Conservation (phyloP, 2,888 invertebrate genomes). For the Eupithecia dodoneata region DNA sequence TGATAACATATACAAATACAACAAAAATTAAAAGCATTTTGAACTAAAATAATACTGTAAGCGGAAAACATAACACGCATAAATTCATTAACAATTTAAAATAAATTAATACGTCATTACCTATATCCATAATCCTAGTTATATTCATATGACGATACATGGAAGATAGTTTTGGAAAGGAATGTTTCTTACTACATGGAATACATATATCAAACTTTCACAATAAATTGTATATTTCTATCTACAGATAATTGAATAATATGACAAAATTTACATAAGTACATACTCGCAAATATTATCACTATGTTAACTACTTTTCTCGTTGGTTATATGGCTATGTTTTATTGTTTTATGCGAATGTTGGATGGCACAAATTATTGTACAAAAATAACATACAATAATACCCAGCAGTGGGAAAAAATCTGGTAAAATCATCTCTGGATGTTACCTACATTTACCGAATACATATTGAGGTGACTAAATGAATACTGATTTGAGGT, state of each 20-base stretch:
- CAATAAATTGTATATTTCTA: background rate
- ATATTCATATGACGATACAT: background rate
- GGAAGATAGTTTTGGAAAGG: slow-evolving; percentile 24
- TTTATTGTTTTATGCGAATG: background rate
- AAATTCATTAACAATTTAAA: background rate
- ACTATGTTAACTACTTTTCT: background rate
- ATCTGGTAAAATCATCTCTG: background rate
- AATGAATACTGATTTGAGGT: background rate
- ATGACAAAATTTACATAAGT: background rate
- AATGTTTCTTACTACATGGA: background rate
- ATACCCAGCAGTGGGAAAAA: background rate
- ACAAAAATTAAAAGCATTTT: background rate
- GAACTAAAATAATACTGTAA: slow-evolving; percentile 23
- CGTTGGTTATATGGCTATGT: background rate
- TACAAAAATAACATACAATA: too few species aligned
- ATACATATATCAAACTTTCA: background rate
- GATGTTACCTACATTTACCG: background rate
- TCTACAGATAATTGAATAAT: background rate
- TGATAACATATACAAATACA: background rate
- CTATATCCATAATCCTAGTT: background rate
- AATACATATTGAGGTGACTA: background rate
- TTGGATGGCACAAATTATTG: background rate
- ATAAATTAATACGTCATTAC: background rate
- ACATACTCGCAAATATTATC: too few species aligned
- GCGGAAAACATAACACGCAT: slow-evolving; percentile 14